Evolutionary conservation across 2,113 vertebrate genomes (phyloP).

Genomic region (Chrysochloris asiatica): DNA sequence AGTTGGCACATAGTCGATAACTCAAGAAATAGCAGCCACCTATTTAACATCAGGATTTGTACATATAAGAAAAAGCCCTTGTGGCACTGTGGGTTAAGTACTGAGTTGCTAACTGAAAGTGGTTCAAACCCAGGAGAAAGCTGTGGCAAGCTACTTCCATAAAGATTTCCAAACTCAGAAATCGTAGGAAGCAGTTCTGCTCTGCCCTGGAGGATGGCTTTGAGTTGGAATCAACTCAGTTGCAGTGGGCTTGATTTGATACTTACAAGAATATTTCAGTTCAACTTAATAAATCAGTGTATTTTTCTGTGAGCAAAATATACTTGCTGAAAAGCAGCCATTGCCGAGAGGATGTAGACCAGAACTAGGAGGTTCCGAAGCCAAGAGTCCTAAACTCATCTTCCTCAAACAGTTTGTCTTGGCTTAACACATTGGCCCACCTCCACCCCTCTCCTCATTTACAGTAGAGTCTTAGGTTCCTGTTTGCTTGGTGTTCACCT

Average conservation of each 20-base stretch:
- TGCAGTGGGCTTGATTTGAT: no score
- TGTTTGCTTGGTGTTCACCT: background rate
- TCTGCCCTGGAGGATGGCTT: no score
- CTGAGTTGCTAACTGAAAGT: no score
- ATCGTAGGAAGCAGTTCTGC: no score
- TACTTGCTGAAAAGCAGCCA: background rate
- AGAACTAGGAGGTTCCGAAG: background rate
- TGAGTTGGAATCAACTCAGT: background rate
- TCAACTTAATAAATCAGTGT: background rate
- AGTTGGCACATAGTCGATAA: rapidly evolving
- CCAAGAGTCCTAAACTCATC: background rate
- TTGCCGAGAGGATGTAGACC: background rate
- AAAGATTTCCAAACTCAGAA: no score
- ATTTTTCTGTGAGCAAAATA: background rate
- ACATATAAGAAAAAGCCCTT: no score
- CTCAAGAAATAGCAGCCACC: no score
- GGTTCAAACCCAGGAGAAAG: no score
- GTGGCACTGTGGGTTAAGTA: no score
- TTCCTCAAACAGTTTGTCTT: background rate
- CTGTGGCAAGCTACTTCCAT: no score
- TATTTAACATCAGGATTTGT: background rate
- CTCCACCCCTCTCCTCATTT: no score
- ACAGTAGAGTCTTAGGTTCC: background rate
- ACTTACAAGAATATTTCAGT: background rate
- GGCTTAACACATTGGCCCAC: background rate